phyloP scores from a whole-genome alignment of 2,888 invertebrate genomes.

The Rotaria socialis region DNA sequence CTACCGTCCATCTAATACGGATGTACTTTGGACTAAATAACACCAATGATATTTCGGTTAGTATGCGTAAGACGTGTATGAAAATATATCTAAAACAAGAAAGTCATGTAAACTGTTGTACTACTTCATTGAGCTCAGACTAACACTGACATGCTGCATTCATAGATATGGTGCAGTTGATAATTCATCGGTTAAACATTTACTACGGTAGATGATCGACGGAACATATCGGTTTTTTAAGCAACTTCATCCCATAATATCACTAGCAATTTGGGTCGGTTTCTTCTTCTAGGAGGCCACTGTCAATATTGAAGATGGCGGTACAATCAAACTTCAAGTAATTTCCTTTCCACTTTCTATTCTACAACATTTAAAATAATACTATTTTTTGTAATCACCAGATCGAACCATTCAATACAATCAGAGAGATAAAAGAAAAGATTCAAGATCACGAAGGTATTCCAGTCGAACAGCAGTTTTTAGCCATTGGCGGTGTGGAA shows the following conservation, averaged over 20 bases:
- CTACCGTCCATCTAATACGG: no score
- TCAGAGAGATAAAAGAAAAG: background rate
- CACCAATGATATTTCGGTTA: no score
- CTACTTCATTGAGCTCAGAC: no score
- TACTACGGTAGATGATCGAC: no score
- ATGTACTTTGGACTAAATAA: no score
- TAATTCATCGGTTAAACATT: no score
- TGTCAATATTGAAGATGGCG: background rate
- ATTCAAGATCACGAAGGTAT: background rate
- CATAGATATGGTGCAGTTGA: no score
- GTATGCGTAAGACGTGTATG: no score
- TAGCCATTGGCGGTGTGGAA: background rate
- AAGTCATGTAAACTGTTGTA: no score
- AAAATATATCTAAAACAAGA: no score
- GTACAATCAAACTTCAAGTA: background rate
- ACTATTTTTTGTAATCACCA: background rate
- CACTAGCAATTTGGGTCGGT: background rate
- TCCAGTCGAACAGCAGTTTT: background rate
- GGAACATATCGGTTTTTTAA: background rate
- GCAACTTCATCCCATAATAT: background rate
- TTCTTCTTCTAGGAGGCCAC: background rate
- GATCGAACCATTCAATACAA: background rate
- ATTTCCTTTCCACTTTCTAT: background rate
- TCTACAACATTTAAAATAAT: background rate
- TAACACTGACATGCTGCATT: no score